A percentile compares a stretch with the other conserved stretches of the same genome.
These are phyloP conservation scores for Characodon lateralis DNA, from an alignment of 2,797 vertebrate species.

Conservation along the genomic window DNA sequence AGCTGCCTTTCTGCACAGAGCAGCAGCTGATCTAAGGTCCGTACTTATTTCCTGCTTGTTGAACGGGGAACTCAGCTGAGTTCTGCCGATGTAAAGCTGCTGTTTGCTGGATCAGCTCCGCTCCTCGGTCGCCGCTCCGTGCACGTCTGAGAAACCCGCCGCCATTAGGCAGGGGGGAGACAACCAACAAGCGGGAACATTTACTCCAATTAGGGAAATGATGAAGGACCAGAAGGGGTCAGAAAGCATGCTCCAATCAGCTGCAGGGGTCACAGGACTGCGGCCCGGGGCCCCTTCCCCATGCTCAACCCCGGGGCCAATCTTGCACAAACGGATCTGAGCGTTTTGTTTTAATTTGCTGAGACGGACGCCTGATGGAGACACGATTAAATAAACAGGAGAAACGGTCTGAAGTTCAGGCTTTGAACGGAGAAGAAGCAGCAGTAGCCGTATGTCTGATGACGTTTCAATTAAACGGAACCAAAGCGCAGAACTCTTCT, in stretches of 20 bases:
- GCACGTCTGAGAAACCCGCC: conserved; percentile 1
- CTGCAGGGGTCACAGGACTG: conserved; percentile 88
- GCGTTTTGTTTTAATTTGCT: neutral
- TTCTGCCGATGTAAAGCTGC: neutral
- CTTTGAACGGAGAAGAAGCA: no score
- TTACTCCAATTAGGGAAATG: conserved; percentile 85
- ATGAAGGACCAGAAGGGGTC: conserved; percentile 83
- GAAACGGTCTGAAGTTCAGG: no score
- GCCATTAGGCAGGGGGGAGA: conserved; percentile 54
- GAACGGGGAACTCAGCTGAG: neutral
- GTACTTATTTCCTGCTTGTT: neutral
- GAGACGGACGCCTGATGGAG: no score
- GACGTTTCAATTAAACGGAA: no score
- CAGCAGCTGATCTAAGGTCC: neutral
- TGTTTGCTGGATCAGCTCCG: no score
- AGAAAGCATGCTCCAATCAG: conserved; percentile 84
- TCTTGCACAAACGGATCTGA: neutral
- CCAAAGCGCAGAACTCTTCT: no score
- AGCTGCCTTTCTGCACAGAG: neutral
- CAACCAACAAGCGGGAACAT: conserved; percentile 66
- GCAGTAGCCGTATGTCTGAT: no score
- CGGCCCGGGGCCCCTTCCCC: conserved; percentile 47
- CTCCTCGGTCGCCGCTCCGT: neutral
- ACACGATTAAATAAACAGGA: no score
- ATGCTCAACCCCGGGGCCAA: neutral